Evolutionary conservation across 2,797 vertebrate species (phyloP), one percentile per base, ranked within the genome.

Genomic region (Thalassophryne amazonica): DNA sequence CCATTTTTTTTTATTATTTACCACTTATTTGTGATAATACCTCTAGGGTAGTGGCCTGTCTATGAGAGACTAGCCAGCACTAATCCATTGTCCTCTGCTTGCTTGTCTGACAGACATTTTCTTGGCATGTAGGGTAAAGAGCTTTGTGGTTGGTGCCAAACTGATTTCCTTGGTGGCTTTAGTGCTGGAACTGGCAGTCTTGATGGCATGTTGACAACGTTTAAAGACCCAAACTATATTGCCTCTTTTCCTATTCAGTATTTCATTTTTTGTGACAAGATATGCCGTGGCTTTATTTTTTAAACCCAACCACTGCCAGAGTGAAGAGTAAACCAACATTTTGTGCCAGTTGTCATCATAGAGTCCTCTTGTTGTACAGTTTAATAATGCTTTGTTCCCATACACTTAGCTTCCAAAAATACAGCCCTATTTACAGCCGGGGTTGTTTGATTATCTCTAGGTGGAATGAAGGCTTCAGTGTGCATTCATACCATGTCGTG

Each of bases 161-260:
- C 69, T 72, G 76, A 83, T 87, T 86, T 86, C 69, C 69, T 79
- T 41, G 24, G 76, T 85, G 69, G 58, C 75, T 82, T 68, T 69
- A 50, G 51, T 59, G 48, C 58, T 64, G 60, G 53, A 77, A 68
- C 62, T 78, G 76, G 74, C 75, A 64, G 45, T 67, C 62, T 73
- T 45, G 46, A 35, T 61, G 68, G 71, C 54, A 41, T 56, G 69
- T 60, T 74, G 59, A 80, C 76, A 75, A 51, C 31, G 48, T 63
- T 66, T 81, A 67, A 78, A 80, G 73, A 84, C 70, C 61, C 60
- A 67, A 73, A 77, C 73, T 71, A 72, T 57, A 82, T 73, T 65
- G 60, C 67, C 69, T 70, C 59, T 63, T 71, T 75, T 37, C 54
- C 53, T 31, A 7, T 31, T 79, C 71, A 78, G 80, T 80, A 83